Evolutionary conservation across 2,797 vertebrate species (phyloP), one percentile per base, ranked within the genome.

Genomic region (Gobio occitaniae): DNA sequence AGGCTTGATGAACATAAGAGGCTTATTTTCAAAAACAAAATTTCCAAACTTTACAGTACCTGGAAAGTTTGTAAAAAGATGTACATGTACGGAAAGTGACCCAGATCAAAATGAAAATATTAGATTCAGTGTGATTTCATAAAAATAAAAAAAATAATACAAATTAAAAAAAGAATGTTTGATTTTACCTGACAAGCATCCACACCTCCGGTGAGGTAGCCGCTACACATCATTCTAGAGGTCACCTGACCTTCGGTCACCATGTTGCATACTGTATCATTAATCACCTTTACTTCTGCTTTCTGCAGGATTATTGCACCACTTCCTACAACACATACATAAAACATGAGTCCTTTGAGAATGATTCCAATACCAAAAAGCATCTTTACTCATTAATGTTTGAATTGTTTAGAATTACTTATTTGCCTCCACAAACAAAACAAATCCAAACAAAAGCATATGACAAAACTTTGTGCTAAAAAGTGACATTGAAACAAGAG

Each of bases 171-270:
- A 6, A 6, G n/a, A 15, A 65, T 15, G 10, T 32, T 29, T 19
- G 19, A 5, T 38, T 77, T 21, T 90, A 96, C 96, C 95, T 96
- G 96, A 85, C 96, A 96, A 4, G 96, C 95, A 0, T 96, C 96
- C 3, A 96, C 90, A 59, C 95, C 95, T 91, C 96, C 96, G 0
- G 87, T 1, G 71, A 96, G 86, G 90, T 93, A 95, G 36, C 96
- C 96, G 4, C 95, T 95, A 92, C 96, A 96, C 77, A 96, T 87
- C 96, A 96, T 96, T 89, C 96, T 93, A 78, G 95, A 94, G 9
- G 95, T 96, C 87, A 96, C 84, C 89, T 94, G 93, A 79, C 93
- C 93, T 72, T 95, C 92, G 0, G 93, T 95, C 76, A 96, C 94
- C 2, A 50, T 2, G 44, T 94, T 78, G 61, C 96, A 96, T 59